Conservation (phyloP, 2,113 vertebrate species). For the Sturnus vulgaris region DNA sequence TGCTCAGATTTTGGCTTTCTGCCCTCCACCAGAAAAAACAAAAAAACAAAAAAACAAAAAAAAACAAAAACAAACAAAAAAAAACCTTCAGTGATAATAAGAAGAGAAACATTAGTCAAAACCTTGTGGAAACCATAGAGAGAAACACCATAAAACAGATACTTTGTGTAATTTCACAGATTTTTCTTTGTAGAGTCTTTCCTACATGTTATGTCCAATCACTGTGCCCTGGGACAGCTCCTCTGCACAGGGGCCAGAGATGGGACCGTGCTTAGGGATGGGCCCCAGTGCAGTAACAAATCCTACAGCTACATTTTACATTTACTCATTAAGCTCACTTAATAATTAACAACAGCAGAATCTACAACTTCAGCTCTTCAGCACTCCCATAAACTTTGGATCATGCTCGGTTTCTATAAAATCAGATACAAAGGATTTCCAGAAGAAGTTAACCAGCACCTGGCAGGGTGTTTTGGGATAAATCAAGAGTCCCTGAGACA, state of each 20-base stretch:
- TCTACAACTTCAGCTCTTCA: neutral
- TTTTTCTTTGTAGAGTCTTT: neutral
- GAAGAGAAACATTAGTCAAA: neutral
- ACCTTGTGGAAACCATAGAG: neutral
- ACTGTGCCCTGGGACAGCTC: neutral
- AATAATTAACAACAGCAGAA: neutral
- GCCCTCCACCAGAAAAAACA: neutral
- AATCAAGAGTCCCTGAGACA: neutral
- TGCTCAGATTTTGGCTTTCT: neutral
- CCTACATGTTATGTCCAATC: rapidly evolving
- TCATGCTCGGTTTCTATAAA: neutral
- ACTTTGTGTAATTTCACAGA: neutral
- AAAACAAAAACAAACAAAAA: too few relatives aligned
- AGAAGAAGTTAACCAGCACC: neutral
- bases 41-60: neutral
- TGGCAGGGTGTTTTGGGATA: neutral
- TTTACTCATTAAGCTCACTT: neutral
- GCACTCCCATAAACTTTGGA: neutral
- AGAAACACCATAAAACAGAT: neutral
- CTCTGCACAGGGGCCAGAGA: neutral
- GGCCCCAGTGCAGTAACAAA: neutral
- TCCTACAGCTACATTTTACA: neutral
- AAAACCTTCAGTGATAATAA: neutral
- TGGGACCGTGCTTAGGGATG: neutral
- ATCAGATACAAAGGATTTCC: neutral